Conservation (phyloP, 1,140 invertebrate species). For the Ganaspis sp. region DNA sequence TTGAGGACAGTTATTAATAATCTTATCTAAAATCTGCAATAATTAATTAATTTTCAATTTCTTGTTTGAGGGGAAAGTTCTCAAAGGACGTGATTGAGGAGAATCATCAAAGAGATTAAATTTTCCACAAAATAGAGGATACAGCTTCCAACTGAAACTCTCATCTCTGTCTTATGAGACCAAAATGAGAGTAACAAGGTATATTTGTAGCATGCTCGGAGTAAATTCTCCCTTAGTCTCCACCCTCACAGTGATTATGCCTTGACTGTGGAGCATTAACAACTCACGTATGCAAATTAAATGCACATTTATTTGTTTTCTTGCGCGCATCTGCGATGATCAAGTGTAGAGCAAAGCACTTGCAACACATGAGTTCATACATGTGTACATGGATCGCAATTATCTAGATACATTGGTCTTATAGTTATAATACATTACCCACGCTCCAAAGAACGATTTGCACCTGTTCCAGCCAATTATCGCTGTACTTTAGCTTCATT, state of each 20-base stretch:
- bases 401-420: background rate
- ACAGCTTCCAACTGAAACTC: background rate
- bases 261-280: background rate
- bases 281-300: constrained; percentile 1
- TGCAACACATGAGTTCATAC: background rate
- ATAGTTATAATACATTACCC: background rate
- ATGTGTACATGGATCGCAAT: background rate
- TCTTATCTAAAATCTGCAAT: no score
- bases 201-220: background rate
- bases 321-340: background rate
- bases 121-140: background rate
- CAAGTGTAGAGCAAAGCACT: background rate
- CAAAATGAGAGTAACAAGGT: background rate
- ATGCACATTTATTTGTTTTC: background rate
- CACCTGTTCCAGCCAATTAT: constrained; percentile 4
- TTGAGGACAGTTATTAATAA: no score
- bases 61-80: no score
- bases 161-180: background rate
- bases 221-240: constrained; percentile 9
- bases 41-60: no score
- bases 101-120: background rate
- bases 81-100: no score
- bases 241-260: background rate
- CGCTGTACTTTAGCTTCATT: constrained; percentile 9
- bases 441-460: background rate